A percentile compares a stretch with the other conserved stretches of the same genome.
These are phyloP conservation scores for Sphaeramia orbicularis DNA, from an alignment of 2,797 vertebrate genomes.

Conservation along the genomic window DNA sequence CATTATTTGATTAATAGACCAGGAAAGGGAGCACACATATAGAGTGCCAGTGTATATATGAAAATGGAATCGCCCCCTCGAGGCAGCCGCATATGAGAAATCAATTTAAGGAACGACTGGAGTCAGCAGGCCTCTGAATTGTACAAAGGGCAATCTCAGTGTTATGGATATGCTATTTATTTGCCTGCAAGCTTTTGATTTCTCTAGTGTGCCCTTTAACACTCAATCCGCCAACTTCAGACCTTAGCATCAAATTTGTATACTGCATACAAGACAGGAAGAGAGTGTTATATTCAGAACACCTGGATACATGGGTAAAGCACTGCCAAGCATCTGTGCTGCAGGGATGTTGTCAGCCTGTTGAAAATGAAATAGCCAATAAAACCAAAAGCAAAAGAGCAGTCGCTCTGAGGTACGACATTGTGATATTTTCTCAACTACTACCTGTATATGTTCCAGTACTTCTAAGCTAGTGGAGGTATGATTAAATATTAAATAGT, in stretches of 20 bases:
- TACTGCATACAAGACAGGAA: constrained; percentile 11
- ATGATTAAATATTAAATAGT: constrained; percentile 33
- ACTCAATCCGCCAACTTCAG: constrained; percentile 25
- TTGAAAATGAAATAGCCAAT: constrained; percentile 20
- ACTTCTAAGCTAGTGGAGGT: constrained; percentile 14
- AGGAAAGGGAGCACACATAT: constrained; percentile 40
- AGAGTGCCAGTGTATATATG: constrained; percentile 73
- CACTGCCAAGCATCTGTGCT: constrained; percentile 8
- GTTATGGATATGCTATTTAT: constrained; percentile 82
- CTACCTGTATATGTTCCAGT: constrained; percentile 25
- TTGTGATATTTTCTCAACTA: not conserved
- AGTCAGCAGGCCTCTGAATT: constrained; percentile 82
- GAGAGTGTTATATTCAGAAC: constrained; percentile 32
- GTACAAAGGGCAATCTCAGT: constrained; percentile 82
- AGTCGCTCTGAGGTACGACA: constrained; percentile 8
- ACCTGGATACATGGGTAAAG: constrained; percentile 27
- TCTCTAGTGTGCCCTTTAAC: constrained; percentile 66
- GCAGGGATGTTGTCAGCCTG: constrained; percentile 27
- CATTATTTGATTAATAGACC: constrained; percentile 77
- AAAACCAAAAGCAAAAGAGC: constrained; percentile 25
- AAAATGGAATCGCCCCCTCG: constrained; percentile 80
- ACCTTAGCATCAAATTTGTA: constrained; percentile 39
- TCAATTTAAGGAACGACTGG: constrained; percentile 83
- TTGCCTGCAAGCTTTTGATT: constrained; percentile 74
- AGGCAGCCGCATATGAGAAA: constrained; percentile 82